These are phyloP conservation scores for Halcyon malimbica DNA, from an alignment of 2,113 vertebrate genomes.

Conservation along the genomic window DNA sequence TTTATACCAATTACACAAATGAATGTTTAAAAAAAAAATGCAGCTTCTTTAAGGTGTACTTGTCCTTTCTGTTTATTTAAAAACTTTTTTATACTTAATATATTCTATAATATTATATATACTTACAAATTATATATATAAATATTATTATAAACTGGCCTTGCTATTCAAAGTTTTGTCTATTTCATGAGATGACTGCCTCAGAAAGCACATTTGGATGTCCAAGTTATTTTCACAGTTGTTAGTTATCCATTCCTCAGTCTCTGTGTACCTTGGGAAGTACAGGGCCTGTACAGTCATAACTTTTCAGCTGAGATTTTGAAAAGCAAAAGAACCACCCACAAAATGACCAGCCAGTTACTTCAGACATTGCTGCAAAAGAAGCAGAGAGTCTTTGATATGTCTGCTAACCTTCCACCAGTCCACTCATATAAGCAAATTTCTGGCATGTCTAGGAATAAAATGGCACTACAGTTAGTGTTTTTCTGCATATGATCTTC, in stretches of 20 bases:
- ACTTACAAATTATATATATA: background rate
- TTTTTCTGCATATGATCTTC: background rate
- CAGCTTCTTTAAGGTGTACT: background rate
- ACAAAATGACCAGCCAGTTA: background rate
- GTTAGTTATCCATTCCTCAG: background rate
- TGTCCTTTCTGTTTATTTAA: background rate
- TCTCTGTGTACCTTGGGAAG: slow-evolving; percentile 12
- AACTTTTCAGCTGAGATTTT: background rate
- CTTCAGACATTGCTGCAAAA: background rate
- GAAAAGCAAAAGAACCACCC: background rate
- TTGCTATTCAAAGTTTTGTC: background rate
- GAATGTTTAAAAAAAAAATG: background rate
- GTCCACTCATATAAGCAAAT: background rate
- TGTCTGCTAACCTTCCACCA: background rate
- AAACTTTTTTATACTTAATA: background rate
- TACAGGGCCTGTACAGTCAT: background rate
- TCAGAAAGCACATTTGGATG: background rate
- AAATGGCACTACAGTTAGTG: background rate
- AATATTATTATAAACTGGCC: background rate
- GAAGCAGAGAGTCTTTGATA: background rate
- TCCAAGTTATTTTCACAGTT: slow-evolving; percentile 7
- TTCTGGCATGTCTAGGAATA: background rate
- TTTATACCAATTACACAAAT: background rate
- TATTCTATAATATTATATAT: background rate
- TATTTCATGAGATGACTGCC: background rate